Conservation (phyloP, 1,140 invertebrate genomes). For the Drosophila persimilis region DNA sequence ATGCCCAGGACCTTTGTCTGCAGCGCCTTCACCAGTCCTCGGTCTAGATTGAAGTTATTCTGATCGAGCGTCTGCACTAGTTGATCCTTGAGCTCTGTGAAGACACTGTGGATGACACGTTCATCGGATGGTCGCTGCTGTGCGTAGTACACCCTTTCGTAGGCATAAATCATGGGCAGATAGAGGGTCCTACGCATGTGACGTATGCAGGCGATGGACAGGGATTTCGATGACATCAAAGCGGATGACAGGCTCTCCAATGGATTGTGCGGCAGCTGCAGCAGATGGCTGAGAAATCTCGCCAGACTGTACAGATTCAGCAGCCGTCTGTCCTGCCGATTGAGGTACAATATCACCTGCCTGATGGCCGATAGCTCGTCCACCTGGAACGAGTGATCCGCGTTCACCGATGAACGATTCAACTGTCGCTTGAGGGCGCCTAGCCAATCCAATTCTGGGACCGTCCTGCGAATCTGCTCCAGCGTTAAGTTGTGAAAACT, state of each 20-base stretch:
- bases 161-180: constrained; percentile 66
- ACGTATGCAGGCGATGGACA: constrained; percentile 36
- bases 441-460: constrained; percentile 50
- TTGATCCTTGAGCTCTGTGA: constrained; percentile 50
- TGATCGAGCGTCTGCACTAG: constrained; percentile 26
- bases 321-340: constrained; percentile 31
- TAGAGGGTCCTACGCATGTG: constrained; percentile 68
- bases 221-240: background rate
- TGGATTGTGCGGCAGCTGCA: constrained; percentile 58
- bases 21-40: constrained; percentile 30
- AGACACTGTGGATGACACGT: constrained; percentile 52
- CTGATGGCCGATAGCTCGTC: constrained; percentile 47
- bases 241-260: constrained; percentile 8
- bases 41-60: constrained; percentile 41
- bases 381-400: constrained; percentile 42
- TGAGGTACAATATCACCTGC: constrained; percentile 30
- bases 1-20: constrained; percentile 39
- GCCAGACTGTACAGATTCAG: constrained; percentile 53
- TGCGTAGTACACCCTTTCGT: constrained; percentile 54
- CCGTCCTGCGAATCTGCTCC: constrained; percentile 31
- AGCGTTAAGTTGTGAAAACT: constrained; percentile 29
- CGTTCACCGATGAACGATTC: background rate
- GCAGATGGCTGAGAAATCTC: constrained; percentile 49
- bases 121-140: constrained; percentile 42
- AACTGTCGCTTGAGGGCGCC: constrained; percentile 33